A percentile compares a stretch with the other conserved stretches of the same genome.
Evolutionary conservation across 2,888 invertebrate species (phyloP).

Genomic region (Iphiclides podalirius): DNA sequence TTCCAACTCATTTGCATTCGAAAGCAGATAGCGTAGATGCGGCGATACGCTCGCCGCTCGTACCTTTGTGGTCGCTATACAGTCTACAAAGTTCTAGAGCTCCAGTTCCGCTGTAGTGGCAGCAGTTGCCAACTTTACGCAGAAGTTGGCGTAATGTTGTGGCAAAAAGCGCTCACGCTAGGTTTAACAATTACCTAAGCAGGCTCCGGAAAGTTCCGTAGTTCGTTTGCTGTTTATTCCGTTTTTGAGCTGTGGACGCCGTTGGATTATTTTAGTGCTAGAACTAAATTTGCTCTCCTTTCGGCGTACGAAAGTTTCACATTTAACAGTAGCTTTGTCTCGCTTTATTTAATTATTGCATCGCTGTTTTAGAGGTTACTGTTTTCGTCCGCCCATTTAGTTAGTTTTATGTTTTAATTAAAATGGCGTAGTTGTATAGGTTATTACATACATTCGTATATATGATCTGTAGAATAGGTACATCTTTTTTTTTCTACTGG

Average conservation of each 20-base stretch:
- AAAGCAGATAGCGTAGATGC: conserved; percentile 78
- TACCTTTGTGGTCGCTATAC: conserved; percentile 74
- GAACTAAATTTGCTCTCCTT: conserved; percentile 23
- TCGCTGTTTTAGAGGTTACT: conserved; percentile 25
- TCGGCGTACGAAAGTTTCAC: conserved; percentile 7
- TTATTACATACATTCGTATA: too few relatives aligned
- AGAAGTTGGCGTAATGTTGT: conserved; percentile 71
- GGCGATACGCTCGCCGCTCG: conserved; percentile 55
- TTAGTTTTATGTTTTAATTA: background rate
- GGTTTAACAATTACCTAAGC: conserved; percentile 79
- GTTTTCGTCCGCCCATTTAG: conserved; percentile 15
- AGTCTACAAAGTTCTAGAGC: conserved; percentile 63
- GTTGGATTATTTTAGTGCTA: conserved; percentile 27
- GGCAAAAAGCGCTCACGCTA: conserved; percentile 75
- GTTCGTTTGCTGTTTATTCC: conserved; percentile 51
- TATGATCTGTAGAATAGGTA: too few relatives aligned
- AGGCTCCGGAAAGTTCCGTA: conserved; percentile 55
- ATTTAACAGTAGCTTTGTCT: conserved; percentile 16
- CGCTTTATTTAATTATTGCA: conserved; percentile 7
- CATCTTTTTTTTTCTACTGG: too few relatives aligned
- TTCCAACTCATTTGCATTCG: conserved; percentile 79
- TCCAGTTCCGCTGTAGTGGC: conserved; percentile 53
- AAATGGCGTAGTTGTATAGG: background rate
- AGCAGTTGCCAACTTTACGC: conserved; percentile 66
- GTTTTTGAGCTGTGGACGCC: conserved; percentile 41